A percentile compares a stretch with the other conserved stretches of the same genome.
These are phyloP conservation scores for Dryococelus australis DNA, from an alignment of 2,888 invertebrate species.

Conservation along the genomic window DNA sequence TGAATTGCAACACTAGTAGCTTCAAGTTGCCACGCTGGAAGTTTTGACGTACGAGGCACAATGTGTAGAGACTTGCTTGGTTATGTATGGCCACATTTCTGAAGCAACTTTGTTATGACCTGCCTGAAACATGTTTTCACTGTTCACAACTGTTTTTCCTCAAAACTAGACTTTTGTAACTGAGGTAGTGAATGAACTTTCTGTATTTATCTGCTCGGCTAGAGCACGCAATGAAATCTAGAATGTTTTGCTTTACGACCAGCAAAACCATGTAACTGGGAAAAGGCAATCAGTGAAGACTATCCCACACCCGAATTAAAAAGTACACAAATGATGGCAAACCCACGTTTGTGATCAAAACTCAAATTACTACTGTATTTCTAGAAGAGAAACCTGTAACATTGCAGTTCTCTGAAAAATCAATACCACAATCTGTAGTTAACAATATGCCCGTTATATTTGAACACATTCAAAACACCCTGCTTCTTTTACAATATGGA, in stretches of 20 bases:
- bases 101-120: background rate
- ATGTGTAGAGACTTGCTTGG: conserved; percentile 8
- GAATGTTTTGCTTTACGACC: conserved; percentile 2
- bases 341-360: conserved; percentile 1
- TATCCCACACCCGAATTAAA: conserved; percentile 36
- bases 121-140: conserved; percentile 11
- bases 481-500: conserved; percentile 19
- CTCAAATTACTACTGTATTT: conserved; percentile 27
- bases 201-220: conserved; percentile 34
- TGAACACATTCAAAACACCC: conserved; percentile 22
- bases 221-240: conserved; percentile 33
- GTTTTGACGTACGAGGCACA: background rate
- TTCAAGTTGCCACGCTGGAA: background rate
- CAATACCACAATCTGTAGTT: conserved; percentile 20
- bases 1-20: conserved; percentile 5
- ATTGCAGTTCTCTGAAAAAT: conserved; percentile 18
- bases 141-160: conserved; percentile 20
- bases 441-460: background rate
- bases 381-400: conserved; percentile 19
- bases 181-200: conserved; percentile 41
- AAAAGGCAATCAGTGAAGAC: conserved; percentile 23
- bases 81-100: background rate
- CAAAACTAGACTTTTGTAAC: conserved; percentile 29
- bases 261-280: background rate
- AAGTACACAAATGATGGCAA: conserved; percentile 21